These are phyloP conservation scores for Pedionomus torquatus DNA, from an alignment of 2,113 vertebrate genomes.

Conservation along the genomic window DNA sequence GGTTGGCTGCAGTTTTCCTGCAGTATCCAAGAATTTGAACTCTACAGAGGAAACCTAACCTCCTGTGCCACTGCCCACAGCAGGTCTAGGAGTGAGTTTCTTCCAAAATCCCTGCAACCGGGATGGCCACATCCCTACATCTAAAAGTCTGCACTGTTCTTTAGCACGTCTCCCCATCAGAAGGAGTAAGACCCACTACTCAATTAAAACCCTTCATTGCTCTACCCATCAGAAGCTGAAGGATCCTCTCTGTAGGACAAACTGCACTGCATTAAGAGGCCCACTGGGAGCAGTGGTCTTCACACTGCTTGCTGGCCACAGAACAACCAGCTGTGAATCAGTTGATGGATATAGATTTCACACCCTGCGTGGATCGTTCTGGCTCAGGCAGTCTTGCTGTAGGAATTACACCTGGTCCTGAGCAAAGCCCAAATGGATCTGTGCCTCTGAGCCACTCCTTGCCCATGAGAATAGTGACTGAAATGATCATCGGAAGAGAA, in stretches of 20 bases:
- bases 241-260: background rate
- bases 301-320: background rate
- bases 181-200: background rate
- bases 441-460: background rate
- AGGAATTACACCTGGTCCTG: background rate
- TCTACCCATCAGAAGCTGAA: background rate
- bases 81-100: background rate
- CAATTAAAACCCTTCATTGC: background rate
- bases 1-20: background rate
- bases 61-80: background rate
- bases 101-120: background rate
- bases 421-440: background rate
- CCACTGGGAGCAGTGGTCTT: background rate
- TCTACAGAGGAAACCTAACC: background rate
- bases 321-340: background rate
- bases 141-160: background rate
- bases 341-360: background rate
- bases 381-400: background rate
- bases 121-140: background rate
- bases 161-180: background rate
- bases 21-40: background rate
- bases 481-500: background rate
- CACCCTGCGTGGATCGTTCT: rapidly evolving
- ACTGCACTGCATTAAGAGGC: background rate
- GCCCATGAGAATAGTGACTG: background rate